Percentiles rank a stretch among this genome's conserved stretches.
Evolutionary conservation across 1,140 invertebrate genomes (phyloP).

Genomic region (Ruditapes philippinarum): DNA sequence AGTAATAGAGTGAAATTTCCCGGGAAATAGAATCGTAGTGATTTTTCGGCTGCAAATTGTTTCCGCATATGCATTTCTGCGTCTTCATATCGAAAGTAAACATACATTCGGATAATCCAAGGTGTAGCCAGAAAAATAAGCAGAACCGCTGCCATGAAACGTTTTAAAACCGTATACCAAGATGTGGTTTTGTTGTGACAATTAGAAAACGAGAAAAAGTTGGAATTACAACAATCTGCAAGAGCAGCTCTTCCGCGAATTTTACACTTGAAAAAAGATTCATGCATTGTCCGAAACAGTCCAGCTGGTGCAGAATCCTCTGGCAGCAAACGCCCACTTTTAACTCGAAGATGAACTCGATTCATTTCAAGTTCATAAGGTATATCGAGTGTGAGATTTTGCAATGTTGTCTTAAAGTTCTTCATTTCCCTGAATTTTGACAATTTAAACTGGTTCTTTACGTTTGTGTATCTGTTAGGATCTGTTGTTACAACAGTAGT

Average conservation of each 20-base stretch:
- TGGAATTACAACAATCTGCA: slow-evolving; percentile 24
- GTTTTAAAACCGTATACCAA: slow-evolving; percentile 36
- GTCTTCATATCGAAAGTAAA: slow-evolving; percentile 49
- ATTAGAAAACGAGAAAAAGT: neutral
- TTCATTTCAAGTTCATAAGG: slow-evolving; percentile 12
- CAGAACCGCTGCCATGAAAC: slow-evolving; percentile 4
- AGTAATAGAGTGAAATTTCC: slow-evolving; percentile 42
- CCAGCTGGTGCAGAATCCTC: slow-evolving; percentile 51
- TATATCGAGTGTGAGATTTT: neutral
- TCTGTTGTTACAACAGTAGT: neutral
- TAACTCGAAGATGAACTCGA: neutral
- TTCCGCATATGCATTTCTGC: slow-evolving; percentile 30
- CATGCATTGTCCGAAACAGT: slow-evolving; percentile 19
- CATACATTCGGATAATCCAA: slow-evolving; percentile 38
- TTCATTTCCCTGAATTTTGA: slow-evolving; percentile 45
- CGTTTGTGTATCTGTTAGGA: slow-evolving; percentile 15
- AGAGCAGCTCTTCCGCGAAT: slow-evolving; percentile 27
- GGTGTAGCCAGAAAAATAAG: neutral
- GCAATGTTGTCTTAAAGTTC: slow-evolving; percentile 17
- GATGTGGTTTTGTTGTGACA: neutral
- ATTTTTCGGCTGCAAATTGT: slow-evolving; percentile 7
- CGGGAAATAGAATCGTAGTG: slow-evolving; percentile 37
- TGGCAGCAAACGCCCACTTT: slow-evolving; percentile 6
- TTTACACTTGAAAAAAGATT: slow-evolving; percentile 56
- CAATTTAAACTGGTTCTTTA: neutral